phyloP scores from a whole-genome alignment of 1,140 invertebrate species.

The Hycleus phaleratus region DNA sequence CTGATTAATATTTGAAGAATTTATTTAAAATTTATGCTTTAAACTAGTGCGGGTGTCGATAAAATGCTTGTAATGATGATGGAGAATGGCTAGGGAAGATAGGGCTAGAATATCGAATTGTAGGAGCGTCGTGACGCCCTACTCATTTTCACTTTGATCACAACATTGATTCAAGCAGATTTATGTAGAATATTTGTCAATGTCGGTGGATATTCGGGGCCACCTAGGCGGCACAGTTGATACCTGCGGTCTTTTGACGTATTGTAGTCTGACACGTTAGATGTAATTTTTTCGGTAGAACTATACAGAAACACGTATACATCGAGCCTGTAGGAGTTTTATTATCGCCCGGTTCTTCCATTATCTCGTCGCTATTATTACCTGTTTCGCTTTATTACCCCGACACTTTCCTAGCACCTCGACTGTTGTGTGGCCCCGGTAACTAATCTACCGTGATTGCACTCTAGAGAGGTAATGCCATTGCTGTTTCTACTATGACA shows the following conservation, averaged over 20 bases:
- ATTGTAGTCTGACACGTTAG: constrained; percentile 8
- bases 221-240: background rate
- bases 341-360: constrained; percentile 29
- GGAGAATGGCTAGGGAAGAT: too few relatives aligned
- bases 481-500: background rate
- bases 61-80: too few relatives aligned
- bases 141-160: constrained; percentile 6
- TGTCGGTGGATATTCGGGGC: constrained; percentile 1
- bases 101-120: background rate
- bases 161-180: constrained; percentile 5
- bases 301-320: background rate
- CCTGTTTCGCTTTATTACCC: constrained; percentile 29
- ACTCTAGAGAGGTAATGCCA: constrained; percentile 19
- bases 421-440: constrained; percentile 8
- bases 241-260: constrained; percentile 16
- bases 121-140: constrained; percentile 1
- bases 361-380: constrained; percentile 31
- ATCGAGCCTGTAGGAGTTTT: constrained; percentile 14
- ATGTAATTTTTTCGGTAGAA: too few relatives aligned
- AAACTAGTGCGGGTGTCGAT: too few relatives aligned
- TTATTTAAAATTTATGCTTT: too few relatives aligned
- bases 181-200: constrained; percentile 13
- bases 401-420: constrained; percentile 9
- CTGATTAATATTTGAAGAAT: too few relatives aligned
- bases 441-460: constrained; percentile 28